Evolutionary conservation across 2,888 invertebrate species (phyloP).

Genomic region (Cephus rjabovi): DNA sequence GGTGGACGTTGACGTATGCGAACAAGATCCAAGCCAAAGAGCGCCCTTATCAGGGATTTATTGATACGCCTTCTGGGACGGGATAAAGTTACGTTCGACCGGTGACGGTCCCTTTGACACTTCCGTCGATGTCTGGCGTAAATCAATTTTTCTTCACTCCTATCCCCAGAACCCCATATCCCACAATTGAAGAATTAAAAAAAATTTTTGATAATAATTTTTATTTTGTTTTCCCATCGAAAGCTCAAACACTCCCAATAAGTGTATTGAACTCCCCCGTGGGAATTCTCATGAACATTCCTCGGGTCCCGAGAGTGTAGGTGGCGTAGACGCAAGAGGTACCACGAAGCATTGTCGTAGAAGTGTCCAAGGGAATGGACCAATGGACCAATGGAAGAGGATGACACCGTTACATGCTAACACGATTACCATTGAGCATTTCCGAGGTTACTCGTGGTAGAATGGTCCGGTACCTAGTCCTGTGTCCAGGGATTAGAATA

Average conservation of each 20-base stretch:
- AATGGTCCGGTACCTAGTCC: constrained; percentile 10
- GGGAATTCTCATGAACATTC: constrained; percentile 5
- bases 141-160: not conserved
- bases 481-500: constrained; percentile 32
- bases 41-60: constrained; percentile 19
- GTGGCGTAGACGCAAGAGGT: not conserved
- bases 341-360: not conserved
- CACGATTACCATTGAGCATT: constrained; percentile 45
- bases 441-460: constrained; percentile 35
- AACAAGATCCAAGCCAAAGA: constrained; percentile 11
- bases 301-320: not conserved
- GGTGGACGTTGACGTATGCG: constrained; percentile 27
- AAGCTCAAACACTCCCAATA: not conserved
- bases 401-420: constrained; percentile 52
- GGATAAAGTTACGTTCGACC: constrained; percentile 2
- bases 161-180: not conserved
- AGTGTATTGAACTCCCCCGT: not conserved
- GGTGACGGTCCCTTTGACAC: not conserved
- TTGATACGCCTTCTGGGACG: constrained; percentile 12
- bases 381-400: constrained; percentile 25
- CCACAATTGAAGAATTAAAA: not conserved
- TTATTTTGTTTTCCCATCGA: too few relatives aligned
- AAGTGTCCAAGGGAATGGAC: not conserved
- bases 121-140: not conserved
- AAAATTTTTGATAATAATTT: not conserved